Base-by-base conservation (phyloP, 2,113 vertebrate species). In the Neodontobutis hainanensis region DNA sequence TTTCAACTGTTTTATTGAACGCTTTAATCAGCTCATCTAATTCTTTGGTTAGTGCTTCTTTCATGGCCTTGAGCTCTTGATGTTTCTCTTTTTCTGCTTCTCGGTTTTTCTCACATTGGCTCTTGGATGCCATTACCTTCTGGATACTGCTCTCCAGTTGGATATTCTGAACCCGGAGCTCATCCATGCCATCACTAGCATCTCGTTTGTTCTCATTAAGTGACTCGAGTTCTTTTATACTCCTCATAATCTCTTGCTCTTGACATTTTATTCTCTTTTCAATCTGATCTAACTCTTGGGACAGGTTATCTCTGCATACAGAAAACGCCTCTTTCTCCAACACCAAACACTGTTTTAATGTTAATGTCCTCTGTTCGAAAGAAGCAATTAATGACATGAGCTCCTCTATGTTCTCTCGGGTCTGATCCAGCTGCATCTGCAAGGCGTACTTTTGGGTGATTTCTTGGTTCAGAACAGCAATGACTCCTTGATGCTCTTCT, bases 391-490 rank as follows among this genome's bases (percentile, higher is more conserved):
- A 1, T 8, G 45, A 14, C 19, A 45, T 64, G 15, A 88, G 35
- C 40, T 79, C 34, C 47, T 78, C 72, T 4, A 40, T 69, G 16
- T 11, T 50, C 34, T 67, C 53, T n/a, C 0, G 32, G 0, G 34
- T 80, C 14, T 61, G 15, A 7, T 68, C 65, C 61, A 90, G 50
- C 3, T 77, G 60, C 11, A 14, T 58, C 75, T 86, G 79, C 46
- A 50, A 15, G 16, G 4, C 27, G 0, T 69, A 57, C 35, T 77
- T 89, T 0, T 46, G 11, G 12, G 14, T 38, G 43, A 87, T 49
- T 5, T 51, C 60, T 8, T 78, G 38, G 11, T 87, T 83, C 19
- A 88, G 65, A 48, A 47, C 27, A 0, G 61, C 71, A 0, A 83
- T 2, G 6, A 49, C 0, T 3, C 12, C 38, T 3, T 73, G 57